Conservation (phyloP, 2,888 invertebrate species). For the Luperina nickerlii region DNA sequence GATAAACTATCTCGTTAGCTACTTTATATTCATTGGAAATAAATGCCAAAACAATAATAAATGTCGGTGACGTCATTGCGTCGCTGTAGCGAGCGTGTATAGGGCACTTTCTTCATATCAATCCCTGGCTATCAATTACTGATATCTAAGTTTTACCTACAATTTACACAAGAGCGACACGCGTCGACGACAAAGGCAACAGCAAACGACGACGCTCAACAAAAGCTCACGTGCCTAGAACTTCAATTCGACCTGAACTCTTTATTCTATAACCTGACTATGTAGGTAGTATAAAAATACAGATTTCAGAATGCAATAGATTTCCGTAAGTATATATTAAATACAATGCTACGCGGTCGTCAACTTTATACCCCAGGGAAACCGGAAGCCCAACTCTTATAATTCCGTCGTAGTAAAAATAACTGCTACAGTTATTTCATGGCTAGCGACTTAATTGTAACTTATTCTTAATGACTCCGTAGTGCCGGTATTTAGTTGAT, state of each 20-base stretch:
- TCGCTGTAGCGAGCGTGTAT: slow-evolving; percentile 2
- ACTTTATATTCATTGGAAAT: slow-evolving; percentile 50
- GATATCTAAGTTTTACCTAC: slow-evolving; percentile 15
- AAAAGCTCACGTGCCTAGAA: neutral
- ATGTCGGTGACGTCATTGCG: slow-evolving; percentile 37
- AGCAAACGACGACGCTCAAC: neutral
- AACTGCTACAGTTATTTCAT: slow-evolving; percentile 45
- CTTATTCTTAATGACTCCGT: slow-evolving; percentile 22
- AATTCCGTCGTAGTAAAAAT: slow-evolving; percentile 21
- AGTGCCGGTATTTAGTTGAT: slow-evolving; percentile 35
- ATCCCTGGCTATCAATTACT: slow-evolving; percentile 5
- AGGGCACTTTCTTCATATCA: slow-evolving; percentile 18
- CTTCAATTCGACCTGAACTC: slow-evolving; percentile 2
- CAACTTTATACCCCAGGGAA: slow-evolving; percentile 16
- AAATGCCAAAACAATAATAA: slow-evolving; percentile 62
- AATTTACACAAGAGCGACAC: neutral
- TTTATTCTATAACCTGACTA: neutral
- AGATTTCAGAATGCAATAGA: neutral
- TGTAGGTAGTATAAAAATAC: neutral
- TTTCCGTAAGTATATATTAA: slow-evolving; percentile 19
- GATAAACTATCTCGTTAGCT: slow-evolving; percentile 57
- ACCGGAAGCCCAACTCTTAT: slow-evolving; percentile 35
- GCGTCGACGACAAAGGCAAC: neutral
- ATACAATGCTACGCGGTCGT: slow-evolving; percentile 8
- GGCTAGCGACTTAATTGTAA: slow-evolving; percentile 37